Evolutionary conservation across 1,140 invertebrate genomes (phyloP).

Genomic region (Caenorhabditis briggsae): DNA sequence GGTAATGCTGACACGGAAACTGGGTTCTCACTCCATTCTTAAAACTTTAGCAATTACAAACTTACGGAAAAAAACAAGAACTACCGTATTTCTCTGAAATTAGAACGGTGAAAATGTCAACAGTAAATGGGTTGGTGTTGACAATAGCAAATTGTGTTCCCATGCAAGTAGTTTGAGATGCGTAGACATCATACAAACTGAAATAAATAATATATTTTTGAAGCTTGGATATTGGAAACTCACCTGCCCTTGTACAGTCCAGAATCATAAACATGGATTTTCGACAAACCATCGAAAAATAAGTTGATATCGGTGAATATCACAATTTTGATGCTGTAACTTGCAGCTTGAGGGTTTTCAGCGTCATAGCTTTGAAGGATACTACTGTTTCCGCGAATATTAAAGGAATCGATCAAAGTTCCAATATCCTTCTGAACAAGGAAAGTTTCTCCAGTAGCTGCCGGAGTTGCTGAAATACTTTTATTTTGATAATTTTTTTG

Average conservation of each 20-base stretch:
- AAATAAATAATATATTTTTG: not conserved
- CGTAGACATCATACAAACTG: not conserved
- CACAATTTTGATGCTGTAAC: not conserved
- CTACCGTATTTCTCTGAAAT: not conserved
- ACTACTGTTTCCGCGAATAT: not conserved
- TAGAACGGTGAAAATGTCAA: not conserved
- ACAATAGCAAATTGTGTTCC: constrained; percentile 7
- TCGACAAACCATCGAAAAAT: not conserved
- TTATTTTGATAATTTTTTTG: not conserved
- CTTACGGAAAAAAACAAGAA: not conserved
- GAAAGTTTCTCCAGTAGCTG: not conserved
- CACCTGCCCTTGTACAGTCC: not conserved
- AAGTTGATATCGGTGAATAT: not conserved
- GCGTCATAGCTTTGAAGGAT: not conserved
- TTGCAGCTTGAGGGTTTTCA: not conserved
- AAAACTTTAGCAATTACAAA: not conserved
- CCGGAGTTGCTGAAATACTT: not conserved
- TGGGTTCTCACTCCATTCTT: not conserved
- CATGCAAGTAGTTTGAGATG: not conserved
- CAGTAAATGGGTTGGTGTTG: not conserved
- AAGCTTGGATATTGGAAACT: not conserved
- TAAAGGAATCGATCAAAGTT: not conserved
- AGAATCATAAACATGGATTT: not conserved
- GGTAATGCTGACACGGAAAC: not conserved
- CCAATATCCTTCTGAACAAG: not conserved